Base-by-base conservation (phyloP, 1,140 invertebrate species). In the Zaprionus capensis region DNA sequence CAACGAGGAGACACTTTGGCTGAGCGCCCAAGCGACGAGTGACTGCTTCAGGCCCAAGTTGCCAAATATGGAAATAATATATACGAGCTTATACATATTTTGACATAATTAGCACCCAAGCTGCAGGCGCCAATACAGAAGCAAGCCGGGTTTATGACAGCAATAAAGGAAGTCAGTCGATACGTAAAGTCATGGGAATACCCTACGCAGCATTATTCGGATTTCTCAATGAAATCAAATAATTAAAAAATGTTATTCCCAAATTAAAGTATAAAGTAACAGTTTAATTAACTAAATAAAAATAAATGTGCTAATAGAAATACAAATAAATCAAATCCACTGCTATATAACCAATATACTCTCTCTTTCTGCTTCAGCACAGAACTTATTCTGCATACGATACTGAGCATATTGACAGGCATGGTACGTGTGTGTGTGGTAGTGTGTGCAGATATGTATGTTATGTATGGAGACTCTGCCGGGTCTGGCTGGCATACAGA, bases 101-200 rank as follows among this genome's bases (percentile, higher is more conserved):
- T 34, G 75, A 57, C 65, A 83, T 87, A 88, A 87, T 87, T 88
- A 87, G 84, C 57, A 72, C 56, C 46, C 68, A 38, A 58, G 73
- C 80, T 78, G 49, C 41, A 75, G 71, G 55, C 64, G 41, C 22
- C 74, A 71, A 70, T 56, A 65, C 69, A 78, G 57, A 76, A 73
- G 79, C 68, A 82, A 57, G 56, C 41, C 41, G 46, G 34, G 51
- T 26, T 46, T 70, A 11, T 15, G 55, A 28, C 44, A 17, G 34
- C 34, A 26, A 22, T 20, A 31, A 20, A 3, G 2, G 5, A 12
- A 38, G 11, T 28, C 14, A 2, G 4, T 9, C 1, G 4, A 24
- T 1, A 5, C 5, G 2, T 6, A 31, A n/a, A 28, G 41, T 24
- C 12, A 7, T 11, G 0, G 4, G 1, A 15, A 64, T 78, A 74